Conservation (phyloP, 2,113 vertebrate species). For the Excalfactoria chinensis region DNA sequence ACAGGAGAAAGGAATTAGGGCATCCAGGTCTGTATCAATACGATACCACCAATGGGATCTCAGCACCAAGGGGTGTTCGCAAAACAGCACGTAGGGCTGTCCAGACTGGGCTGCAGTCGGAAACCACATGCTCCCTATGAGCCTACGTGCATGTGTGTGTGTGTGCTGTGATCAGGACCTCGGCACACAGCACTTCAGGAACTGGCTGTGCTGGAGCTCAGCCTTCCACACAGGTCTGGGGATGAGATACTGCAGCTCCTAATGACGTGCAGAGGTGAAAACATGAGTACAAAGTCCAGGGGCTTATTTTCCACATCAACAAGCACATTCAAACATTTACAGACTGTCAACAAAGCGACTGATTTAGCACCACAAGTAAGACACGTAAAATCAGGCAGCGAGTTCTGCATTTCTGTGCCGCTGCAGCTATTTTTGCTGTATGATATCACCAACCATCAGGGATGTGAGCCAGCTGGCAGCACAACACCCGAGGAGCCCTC, state of each 20-base stretch:
- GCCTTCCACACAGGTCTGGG: neutral
- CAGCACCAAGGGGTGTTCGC: rapidly evolving
- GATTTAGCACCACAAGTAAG: neutral
- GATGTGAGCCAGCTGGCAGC: slow-evolving; percentile 48
- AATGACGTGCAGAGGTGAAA: neutral
- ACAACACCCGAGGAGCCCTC: neutral
- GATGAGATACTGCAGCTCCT: neutral
- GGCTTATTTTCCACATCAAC: neutral
- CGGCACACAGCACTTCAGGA: rapidly evolving
- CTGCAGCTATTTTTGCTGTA: slow-evolving; percentile 54
- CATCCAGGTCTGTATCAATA: rapidly evolving
- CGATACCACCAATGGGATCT: neutral
- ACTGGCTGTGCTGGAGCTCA: rapidly evolving
- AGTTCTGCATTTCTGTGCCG: slow-evolving; percentile 9
- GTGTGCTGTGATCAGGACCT: neutral
- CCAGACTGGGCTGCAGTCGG: neutral
- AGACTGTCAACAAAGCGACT: neutral
- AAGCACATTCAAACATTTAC: neutral
- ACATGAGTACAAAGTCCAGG: slow-evolving; percentile 1
- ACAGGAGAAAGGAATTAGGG: neutral
- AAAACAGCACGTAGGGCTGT: neutral
- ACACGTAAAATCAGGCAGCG: neutral
- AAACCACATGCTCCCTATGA: neutral
- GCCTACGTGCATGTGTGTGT: neutral
- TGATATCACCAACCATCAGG: slow-evolving; percentile 42